phyloP scores from a whole-genome alignment of 2,113 vertebrate species.

The Corythornis cristatus region DNA sequence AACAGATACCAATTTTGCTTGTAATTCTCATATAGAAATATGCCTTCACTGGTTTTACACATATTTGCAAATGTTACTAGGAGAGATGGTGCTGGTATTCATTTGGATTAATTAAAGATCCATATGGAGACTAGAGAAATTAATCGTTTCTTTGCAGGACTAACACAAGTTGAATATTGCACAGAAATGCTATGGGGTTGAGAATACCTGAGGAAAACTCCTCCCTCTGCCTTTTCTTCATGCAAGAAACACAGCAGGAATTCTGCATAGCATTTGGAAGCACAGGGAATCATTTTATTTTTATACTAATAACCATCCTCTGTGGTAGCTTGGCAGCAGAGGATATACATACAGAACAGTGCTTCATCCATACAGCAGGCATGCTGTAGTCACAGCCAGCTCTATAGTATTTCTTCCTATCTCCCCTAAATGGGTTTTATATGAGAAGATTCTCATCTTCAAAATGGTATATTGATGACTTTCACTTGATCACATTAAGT shows the following conservation, averaged over 20 bases:
- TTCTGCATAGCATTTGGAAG: background rate
- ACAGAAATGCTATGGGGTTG: background rate
- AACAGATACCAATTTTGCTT: background rate
- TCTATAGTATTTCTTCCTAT: background rate
- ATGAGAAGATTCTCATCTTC: background rate
- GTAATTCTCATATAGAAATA: background rate
- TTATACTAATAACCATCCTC: background rate
- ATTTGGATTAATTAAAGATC: background rate
- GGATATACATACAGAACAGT: too few relatives aligned
- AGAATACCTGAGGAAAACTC: background rate
- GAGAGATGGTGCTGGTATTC: background rate
- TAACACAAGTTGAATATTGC: background rate
- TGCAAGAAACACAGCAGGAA: background rate
- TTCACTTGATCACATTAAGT: background rate
- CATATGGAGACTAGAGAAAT: background rate
- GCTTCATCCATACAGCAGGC: background rate
- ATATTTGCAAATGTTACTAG: background rate
- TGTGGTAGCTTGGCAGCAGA: background rate
- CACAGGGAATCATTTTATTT: background rate
- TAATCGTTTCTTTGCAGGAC: background rate
- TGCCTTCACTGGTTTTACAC: background rate
- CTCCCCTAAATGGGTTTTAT: background rate
- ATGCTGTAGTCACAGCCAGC: background rate
- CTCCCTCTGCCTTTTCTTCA: fast-evolving
- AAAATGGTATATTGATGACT: background rate